Conservation (phyloP, 2,113 vertebrate species). For the Chionis minor region DNA sequence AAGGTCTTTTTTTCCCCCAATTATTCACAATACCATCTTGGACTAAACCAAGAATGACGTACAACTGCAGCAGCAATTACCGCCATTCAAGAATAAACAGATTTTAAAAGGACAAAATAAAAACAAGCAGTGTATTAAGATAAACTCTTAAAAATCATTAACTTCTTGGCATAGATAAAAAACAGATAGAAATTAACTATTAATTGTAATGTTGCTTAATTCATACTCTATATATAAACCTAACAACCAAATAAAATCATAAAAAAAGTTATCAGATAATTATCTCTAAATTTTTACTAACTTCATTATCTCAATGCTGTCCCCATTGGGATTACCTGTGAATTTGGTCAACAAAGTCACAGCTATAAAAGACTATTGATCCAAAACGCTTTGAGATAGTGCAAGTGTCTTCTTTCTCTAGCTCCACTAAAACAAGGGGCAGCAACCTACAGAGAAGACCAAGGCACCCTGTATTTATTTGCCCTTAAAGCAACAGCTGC, state of each 20-base stretch:
- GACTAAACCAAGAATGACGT: not conserved
- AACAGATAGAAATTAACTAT: not conserved
- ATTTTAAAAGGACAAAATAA: not conserved
- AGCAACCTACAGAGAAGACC: conserved; percentile 15
- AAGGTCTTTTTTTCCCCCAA: not conserved
- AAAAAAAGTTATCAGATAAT: conserved; percentile 25
- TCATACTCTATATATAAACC: not conserved
- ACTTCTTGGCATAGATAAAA: not conserved
- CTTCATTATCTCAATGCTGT: conserved; percentile 40
- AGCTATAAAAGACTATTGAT: conserved; percentile 32
- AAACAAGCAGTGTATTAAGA: not conserved
- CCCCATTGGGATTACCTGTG: conserved; percentile 39
- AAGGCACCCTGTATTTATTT: not conserved
- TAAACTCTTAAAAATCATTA: not conserved
- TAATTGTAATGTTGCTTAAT: not conserved
- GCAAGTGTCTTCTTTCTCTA: conserved; percentile 2
- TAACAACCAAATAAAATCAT: conserved; percentile 47
- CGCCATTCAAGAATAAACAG: not conserved
- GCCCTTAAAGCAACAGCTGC: not conserved
- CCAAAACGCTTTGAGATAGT: conserved; percentile 8
- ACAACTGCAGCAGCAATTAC: not conserved
- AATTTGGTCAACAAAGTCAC: conserved; percentile 60
- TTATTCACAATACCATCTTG: not conserved
- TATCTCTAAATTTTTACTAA: conserved; percentile 42
- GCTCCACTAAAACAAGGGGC: not conserved